phyloP scores from a whole-genome alignment of 2,888 invertebrate species.

The Caenorhabditis angaria region DNA sequence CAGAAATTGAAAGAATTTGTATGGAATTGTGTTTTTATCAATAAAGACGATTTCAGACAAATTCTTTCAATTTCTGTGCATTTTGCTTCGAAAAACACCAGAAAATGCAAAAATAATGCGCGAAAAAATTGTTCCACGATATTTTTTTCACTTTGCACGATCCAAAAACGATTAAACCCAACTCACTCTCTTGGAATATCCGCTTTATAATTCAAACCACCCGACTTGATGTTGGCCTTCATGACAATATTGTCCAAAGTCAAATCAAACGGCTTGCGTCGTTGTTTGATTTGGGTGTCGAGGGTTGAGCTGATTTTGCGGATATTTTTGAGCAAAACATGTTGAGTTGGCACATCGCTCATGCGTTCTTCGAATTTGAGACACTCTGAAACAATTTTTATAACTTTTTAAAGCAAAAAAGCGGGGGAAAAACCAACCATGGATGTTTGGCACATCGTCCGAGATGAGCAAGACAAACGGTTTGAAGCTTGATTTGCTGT shows the following conservation, averaged over 20 bases:
- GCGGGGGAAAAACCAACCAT: conserved; percentile 13
- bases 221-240: conserved; percentile 42
- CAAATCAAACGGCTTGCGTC: conserved; percentile 18
- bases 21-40: too few relatives aligned
- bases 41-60: too few relatives aligned
- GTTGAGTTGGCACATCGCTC: conserved; percentile 12
- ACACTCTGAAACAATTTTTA: conserved; percentile 27
- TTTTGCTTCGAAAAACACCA: too few relatives aligned
- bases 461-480: conserved; percentile 36
- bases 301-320: conserved; percentile 27
- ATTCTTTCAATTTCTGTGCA: too few relatives aligned
- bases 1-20: too few relatives aligned
- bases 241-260: conserved; percentile 43
- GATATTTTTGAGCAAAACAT: conserved; percentile 20
- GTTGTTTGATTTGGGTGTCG: conserved; percentile 10
- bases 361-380: conserved; percentile 15
- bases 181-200: conserved; percentile 38
- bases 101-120: not conserved
- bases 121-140: not conserved
- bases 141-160: too few relatives aligned
- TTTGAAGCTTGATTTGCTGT: conserved; percentile 13
- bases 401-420: not conserved
- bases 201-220: conserved; percentile 44
- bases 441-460: conserved; percentile 37
- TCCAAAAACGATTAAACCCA: too few relatives aligned